A percentile compares a stretch with the other conserved stretches of the same genome.
These are phyloP conservation scores for Hypanus sabinus DNA, from an alignment of 2,113 vertebrate species.

Conservation along the genomic window DNA sequence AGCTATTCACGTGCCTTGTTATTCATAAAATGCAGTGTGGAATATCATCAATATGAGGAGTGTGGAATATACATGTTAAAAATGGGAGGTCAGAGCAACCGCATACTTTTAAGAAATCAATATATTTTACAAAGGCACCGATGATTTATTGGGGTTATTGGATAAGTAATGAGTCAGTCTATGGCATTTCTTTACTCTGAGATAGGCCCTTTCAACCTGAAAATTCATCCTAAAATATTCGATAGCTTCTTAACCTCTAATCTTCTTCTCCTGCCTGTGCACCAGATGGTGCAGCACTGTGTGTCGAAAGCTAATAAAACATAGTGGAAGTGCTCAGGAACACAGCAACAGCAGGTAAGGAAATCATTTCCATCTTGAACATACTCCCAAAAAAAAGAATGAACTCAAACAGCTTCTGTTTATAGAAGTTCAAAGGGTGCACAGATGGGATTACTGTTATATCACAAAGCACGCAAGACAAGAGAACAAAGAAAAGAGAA, in stretches of 20 bases:
- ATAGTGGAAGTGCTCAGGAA: background rate
- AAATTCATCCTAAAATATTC: slow-evolving; percentile 10
- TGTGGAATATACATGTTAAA: background rate
- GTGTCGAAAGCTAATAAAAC: slow-evolving; percentile 10
- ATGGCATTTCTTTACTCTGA: background rate
- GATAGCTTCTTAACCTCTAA: slow-evolving; percentile 3
- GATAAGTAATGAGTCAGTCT: background rate
- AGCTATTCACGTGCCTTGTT: background rate
- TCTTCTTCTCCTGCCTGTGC: slow-evolving; percentile 2
- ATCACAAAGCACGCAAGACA: background rate
- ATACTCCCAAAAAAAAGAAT: background rate
- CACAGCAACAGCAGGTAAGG: background rate
- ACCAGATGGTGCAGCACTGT: slow-evolving; percentile 10
- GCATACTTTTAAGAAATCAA: background rate
- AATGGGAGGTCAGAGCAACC: slow-evolving; percentile 22
- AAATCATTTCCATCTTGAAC: background rate
- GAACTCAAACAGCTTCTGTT: background rate
- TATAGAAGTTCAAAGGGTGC: background rate
- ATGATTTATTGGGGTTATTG: background rate
- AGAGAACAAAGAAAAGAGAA: background rate
- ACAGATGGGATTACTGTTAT: background rate
- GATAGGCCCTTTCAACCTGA: slow-evolving; percentile 17
- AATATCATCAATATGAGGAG: background rate
- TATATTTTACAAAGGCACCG: background rate
- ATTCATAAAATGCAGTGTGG: background rate